Percentiles rank a stretch among this genome's conserved stretches.
Conservation (phyloP, 2,888 invertebrate species). For the Ariolimax columbianus region DNA sequence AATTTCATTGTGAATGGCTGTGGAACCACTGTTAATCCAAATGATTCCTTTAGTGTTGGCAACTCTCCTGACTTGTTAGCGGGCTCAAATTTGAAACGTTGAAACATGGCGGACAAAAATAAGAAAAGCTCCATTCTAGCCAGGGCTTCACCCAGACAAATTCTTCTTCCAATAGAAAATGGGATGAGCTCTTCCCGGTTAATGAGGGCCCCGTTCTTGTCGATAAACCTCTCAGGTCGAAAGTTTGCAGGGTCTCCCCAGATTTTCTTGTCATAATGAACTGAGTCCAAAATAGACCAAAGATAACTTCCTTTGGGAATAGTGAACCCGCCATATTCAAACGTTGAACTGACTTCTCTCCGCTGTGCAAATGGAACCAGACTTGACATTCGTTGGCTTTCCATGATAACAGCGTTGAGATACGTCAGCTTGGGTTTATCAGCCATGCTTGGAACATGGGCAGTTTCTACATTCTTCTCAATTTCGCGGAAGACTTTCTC, state of each 20-base stretch:
- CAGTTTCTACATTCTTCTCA: conserved; percentile 72
- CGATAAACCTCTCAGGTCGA: conserved; percentile 59
- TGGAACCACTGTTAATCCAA: background rate
- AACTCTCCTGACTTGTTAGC: background rate
- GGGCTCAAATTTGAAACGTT: conserved; percentile 1
- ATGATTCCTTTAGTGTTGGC: background rate
- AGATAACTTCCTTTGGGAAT: conserved; percentile 63
- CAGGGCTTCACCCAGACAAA: conserved; percentile 10
- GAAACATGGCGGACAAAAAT: background rate
- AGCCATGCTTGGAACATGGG: conserved; percentile 46
- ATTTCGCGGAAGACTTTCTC: conserved; percentile 49
- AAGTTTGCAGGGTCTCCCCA: conserved; percentile 48
- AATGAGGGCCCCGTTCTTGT: background rate
- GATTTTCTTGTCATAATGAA: conserved; percentile 54
- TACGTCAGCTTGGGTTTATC: conserved; percentile 54
- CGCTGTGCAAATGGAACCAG: conserved; percentile 58
- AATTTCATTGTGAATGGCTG: conserved; percentile 10
- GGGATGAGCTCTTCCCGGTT: background rate
- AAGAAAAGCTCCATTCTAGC: conserved; percentile 7
- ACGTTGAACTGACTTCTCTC: conserved; percentile 60
- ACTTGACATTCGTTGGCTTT: conserved; percentile 60
- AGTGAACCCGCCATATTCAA: conserved; percentile 55
- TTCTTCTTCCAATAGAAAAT: conserved; percentile 10
- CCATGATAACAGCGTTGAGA: conserved; percentile 62
- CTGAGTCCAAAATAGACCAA: conserved; percentile 58